These are phyloP conservation scores for Camponotus pennsylvanicus DNA, from an alignment of 1,140 invertebrate species.

Conservation along the genomic window DNA sequence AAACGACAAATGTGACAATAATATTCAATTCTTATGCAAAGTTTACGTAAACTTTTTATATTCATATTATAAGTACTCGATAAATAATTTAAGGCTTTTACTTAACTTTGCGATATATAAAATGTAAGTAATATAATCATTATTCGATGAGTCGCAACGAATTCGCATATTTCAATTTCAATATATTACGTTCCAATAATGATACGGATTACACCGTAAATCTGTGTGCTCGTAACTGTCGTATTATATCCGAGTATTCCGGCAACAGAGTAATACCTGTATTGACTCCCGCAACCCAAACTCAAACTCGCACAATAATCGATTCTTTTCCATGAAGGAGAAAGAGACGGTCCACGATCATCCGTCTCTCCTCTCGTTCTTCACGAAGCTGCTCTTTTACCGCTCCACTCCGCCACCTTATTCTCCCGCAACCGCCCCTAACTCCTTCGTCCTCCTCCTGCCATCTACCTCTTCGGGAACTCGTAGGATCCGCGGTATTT, in stretches of 20 bases:
- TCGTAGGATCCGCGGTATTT: slow-evolving; percentile 79
- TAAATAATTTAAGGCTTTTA: not conserved
- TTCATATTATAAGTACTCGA: not conserved
- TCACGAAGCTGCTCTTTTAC: slow-evolving; percentile 28
- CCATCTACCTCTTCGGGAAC: slow-evolving; percentile 32
- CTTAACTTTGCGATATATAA: not conserved
- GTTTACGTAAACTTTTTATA: not conserved
- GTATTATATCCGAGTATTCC: slow-evolving; percentile 54
- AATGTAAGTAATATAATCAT: not conserved
- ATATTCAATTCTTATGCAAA: not conserved
- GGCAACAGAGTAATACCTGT: slow-evolving; percentile 65
- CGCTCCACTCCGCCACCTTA: slow-evolving; percentile 37
- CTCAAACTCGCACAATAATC: slow-evolving; percentile 70
- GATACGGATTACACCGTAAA: slow-evolving; percentile 50
- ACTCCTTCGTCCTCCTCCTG: not conserved
- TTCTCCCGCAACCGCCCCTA: slow-evolving; percentile 32
- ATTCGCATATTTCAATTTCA: slow-evolving; percentile 41
- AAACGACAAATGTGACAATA: not conserved
- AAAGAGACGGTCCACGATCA: slow-evolving; percentile 44
- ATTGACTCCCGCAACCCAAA: slow-evolving; percentile 47
- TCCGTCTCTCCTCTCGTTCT: slow-evolving; percentile 38
- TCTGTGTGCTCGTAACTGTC: slow-evolving; percentile 40
- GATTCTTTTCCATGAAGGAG: slow-evolving; percentile 56
- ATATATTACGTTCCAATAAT: slow-evolving; percentile 53
- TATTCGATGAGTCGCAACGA: not conserved